These are phyloP conservation scores for Eremobia ochroleuca DNA, from an alignment of 2,888 invertebrate species.

Conservation along the genomic window DNA sequence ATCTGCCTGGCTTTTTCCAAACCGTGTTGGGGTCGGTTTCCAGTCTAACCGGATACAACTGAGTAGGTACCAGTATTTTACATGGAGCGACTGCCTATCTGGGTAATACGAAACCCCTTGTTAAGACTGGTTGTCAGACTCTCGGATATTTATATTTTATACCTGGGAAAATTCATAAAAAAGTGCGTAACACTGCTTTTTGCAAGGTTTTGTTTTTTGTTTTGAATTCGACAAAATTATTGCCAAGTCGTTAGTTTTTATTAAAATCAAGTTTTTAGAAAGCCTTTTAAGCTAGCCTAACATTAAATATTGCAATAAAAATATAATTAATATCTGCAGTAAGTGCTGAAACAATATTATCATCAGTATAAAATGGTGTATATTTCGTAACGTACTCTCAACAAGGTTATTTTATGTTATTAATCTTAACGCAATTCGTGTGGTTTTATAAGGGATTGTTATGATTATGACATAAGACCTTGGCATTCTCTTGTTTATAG, in stretches of 20 bases:
- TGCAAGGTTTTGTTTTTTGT: not conserved
- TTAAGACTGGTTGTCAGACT: no score
- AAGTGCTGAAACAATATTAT: not conserved
- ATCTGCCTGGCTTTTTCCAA: no score
- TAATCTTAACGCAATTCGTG: constrained; percentile 17
- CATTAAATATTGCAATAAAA: not conserved
- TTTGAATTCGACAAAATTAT: not conserved
- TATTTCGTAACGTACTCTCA: constrained; percentile 4
- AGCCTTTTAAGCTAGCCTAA: not conserved
- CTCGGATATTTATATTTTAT: not conserved
- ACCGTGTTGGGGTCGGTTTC: no score
- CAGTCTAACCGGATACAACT: no score
- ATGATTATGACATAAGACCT: constrained; percentile 15
- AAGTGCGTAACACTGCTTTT: not conserved
- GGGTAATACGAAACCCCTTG: no score
- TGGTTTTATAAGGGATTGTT: constrained; percentile 29
- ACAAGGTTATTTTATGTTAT: constrained; percentile 22
- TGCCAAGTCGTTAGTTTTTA: constrained; percentile 4
- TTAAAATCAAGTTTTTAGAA: not conserved
- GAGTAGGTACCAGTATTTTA: no score
- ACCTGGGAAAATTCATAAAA: not conserved
- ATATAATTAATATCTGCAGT: not conserved
- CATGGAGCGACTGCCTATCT: no score
- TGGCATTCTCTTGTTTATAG: constrained; percentile 29
- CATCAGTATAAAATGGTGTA: not conserved